Evolutionary conservation across 2,113 vertebrate species (phyloP).

Genomic region (Thalassoma bifasciatum): DNA sequence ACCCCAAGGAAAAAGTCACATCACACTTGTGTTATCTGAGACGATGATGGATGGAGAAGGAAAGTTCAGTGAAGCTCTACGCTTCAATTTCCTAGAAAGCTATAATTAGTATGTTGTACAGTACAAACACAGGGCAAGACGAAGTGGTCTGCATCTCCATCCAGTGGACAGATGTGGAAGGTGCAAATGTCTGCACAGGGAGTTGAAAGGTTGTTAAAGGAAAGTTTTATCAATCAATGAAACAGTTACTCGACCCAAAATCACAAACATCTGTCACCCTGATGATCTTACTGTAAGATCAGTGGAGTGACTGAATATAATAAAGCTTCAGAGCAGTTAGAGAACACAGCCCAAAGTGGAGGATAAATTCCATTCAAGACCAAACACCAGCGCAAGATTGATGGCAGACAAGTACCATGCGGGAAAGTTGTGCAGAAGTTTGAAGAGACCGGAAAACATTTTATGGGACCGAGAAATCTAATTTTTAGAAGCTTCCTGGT

Average conservation of each 20-base stretch:
- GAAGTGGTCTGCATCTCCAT: slow-evolving; percentile 31
- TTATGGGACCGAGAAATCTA: no score
- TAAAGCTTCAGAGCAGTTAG: no score
- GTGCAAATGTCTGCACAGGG: slow-evolving; percentile 2
- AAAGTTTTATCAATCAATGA: slow-evolving; percentile 25
- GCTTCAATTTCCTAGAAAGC: slow-evolving; percentile 51
- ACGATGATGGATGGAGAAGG: background rate
- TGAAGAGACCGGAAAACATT: no score
- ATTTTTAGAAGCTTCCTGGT: no score
- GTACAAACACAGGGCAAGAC: background rate
- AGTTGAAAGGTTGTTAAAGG: background rate
- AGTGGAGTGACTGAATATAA: no score
- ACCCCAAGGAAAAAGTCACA: slow-evolving; percentile 6
- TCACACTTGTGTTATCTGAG: slow-evolving; percentile 25
- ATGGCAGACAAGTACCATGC: no score
- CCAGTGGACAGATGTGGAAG: slow-evolving; percentile 44
- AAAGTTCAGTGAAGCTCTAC: slow-evolving; percentile 15
- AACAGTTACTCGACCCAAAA: background rate
- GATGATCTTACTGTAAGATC: no score
- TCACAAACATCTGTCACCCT: background rate
- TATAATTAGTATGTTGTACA: slow-evolving; percentile 3
- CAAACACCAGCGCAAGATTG: no score
- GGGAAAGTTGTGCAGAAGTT: no score
- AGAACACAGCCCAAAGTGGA: no score
- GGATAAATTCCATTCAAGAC: no score